Conservation (phyloP, 2,797 vertebrate genomes). For the Notamacropus eugenii region DNA sequence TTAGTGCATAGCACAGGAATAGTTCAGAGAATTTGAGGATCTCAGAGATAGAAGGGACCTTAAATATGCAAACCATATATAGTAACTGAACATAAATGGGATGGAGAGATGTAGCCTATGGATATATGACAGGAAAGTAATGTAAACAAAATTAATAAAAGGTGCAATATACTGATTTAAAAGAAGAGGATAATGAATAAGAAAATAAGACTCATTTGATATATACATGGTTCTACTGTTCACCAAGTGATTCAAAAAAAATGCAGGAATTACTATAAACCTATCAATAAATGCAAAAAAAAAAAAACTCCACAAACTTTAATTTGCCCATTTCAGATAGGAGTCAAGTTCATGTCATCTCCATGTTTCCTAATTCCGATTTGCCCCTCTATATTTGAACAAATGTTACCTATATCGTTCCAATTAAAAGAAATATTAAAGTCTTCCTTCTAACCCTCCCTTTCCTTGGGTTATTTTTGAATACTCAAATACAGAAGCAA, state of each 20-base stretch:
- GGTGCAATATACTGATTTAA: not conserved
- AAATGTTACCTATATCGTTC: not conserved
- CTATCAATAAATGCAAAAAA: not conserved
- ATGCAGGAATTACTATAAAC: not conserved
- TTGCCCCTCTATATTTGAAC: not conserved
- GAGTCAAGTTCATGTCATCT: not conserved
- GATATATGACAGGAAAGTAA: not conserved
- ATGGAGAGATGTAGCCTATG: not conserved
- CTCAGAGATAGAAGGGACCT: constrained; percentile 9
- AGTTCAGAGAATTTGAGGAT: not conserved
- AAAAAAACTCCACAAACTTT: not conserved
- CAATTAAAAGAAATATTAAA: not conserved
- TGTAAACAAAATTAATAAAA: not conserved
- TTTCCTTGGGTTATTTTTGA: not conserved
- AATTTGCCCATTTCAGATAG: not conserved
- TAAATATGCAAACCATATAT: constrained; percentile 6
- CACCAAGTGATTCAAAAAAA: not conserved
- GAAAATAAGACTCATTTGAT: not conserved
- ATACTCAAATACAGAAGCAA: not conserved
- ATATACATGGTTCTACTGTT: not conserved
- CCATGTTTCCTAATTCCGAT: not conserved
- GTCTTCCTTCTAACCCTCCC: not conserved
- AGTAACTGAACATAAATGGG: not conserved
- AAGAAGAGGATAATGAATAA: not conserved
- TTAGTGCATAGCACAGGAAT: not conserved